These are phyloP conservation scores for Clavelina lepadiformis DNA, from an alignment of 23 tunicate genomes.

Conservation along the genomic window DNA sequence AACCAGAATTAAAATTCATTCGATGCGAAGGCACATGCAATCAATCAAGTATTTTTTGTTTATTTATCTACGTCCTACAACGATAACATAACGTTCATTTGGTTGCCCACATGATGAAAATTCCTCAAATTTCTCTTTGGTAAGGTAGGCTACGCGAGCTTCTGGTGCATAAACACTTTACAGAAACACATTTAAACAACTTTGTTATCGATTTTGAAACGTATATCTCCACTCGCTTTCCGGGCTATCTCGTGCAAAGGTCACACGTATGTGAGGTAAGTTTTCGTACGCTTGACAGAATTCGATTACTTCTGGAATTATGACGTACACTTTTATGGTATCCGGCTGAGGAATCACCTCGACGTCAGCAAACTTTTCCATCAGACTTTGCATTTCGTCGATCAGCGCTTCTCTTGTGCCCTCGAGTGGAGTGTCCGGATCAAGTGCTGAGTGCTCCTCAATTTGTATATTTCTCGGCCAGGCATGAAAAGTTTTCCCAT, in stretches of 20 bases:
- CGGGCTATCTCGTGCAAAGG: neutral
- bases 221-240: too few relatives aligned
- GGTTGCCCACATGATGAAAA: too few relatives aligned
- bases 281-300: slow-evolving; percentile 8
- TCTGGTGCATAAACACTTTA: too few relatives aligned
- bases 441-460: slow-evolving; percentile 15
- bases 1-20: too few relatives aligned
- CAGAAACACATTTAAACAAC: too few relatives aligned
- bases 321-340: slow-evolving; percentile 2
- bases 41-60: too few relatives aligned
- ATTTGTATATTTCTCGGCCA: slow-evolving; percentile 20
- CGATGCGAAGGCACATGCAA: too few relatives aligned
- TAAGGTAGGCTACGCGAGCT: too few relatives aligned
- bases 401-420: slow-evolving; percentile 9
- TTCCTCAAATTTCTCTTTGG: too few relatives aligned
- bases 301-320: slow-evolving; percentile 8
- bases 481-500: neutral
- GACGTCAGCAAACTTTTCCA: slow-evolving; percentile 18
- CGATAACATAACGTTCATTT: too few relatives aligned
- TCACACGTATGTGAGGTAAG: slow-evolving; percentile 6
- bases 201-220: too few relatives aligned
- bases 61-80: too few relatives aligned
- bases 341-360: slow-evolving; percentile 33
- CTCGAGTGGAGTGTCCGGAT: slow-evolving; percentile 5
- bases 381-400: neutral